A percentile compares a stretch with the other conserved stretches of the same genome.
phyloP scores from a whole-genome alignment of 2,113 vertebrate genomes.

The Neogobius melanostomus region DNA sequence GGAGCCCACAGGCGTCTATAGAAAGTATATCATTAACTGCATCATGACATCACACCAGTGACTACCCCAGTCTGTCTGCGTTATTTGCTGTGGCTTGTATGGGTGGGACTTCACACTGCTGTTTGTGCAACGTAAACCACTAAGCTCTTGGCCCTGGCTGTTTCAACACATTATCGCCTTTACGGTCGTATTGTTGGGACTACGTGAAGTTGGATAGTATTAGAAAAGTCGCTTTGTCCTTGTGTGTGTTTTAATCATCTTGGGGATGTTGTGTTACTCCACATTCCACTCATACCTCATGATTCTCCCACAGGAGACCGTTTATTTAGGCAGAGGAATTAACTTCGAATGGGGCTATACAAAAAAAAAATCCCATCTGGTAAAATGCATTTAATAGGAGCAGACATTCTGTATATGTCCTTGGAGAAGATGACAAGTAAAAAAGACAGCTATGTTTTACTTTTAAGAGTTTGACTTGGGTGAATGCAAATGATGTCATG shows the following conservation, averaged over 20 bases:
- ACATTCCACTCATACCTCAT: constrained; percentile 66
- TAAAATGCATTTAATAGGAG: not conserved
- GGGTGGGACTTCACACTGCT: constrained; percentile 3
- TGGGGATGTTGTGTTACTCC: constrained; percentile 21
- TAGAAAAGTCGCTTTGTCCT: not conserved
- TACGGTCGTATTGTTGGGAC: not conserved
- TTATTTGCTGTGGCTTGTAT: not conserved
- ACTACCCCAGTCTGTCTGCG: not conserved
- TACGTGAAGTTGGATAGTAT: not conserved
- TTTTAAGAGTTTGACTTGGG: no score
- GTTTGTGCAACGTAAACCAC: constrained; percentile 2
- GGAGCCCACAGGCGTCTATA: not conserved
- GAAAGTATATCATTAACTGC: constrained; percentile 19
- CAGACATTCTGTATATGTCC: not conserved
- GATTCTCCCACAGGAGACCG: constrained; percentile 54
- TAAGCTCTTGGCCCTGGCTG: not conserved
- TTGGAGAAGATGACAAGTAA: not conserved
- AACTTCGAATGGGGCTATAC: constrained; percentile 22
- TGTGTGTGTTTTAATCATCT: constrained; percentile 24
- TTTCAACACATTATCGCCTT: not conserved
- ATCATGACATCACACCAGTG: constrained; percentile 15
- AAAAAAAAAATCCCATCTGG: constrained; percentile 15
- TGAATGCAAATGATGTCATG: no score
- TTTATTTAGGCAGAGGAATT: constrained; percentile 35
- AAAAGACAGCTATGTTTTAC: no score